These are phyloP conservation scores for Acanthoscelides obtectus DNA, from an alignment of 2,888 invertebrate species.

Conservation along the genomic window DNA sequence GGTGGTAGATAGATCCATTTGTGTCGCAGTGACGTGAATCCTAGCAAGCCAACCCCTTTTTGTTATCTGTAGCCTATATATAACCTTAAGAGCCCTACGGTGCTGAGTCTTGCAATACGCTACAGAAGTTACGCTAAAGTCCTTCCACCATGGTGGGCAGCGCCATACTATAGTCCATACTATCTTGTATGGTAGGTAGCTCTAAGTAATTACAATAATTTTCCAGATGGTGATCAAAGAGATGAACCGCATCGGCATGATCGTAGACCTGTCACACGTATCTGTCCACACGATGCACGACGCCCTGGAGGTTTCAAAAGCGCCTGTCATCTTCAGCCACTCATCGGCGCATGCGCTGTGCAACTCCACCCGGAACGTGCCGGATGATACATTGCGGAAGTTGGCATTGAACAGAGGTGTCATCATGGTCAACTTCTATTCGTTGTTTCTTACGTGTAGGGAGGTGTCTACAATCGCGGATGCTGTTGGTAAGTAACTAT, in stretches of 20 bases:
- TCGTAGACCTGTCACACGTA: slow-evolving; percentile 80
- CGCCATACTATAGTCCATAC: too few relatives aligned
- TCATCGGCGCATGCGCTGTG: slow-evolving; percentile 77
- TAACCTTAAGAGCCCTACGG: too few relatives aligned
- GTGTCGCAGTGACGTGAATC: too few relatives aligned
- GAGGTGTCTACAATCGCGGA: slow-evolving; percentile 71
- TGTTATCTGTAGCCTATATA: too few relatives aligned
- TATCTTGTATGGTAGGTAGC: too few relatives aligned
- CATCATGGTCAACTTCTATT: slow-evolving; percentile 85
- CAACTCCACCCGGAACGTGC: slow-evolving; percentile 77
- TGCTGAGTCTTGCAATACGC: too few relatives aligned
- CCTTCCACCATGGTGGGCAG: neutral
- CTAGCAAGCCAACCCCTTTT: too few relatives aligned
- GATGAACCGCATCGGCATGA: slow-evolving; percentile 87
- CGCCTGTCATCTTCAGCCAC: slow-evolving; percentile 84
- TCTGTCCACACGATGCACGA: slow-evolving; percentile 77
- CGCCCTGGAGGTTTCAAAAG: slow-evolving; percentile 68
- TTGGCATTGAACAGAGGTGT: slow-evolving; percentile 76
- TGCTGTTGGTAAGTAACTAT: slow-evolving; percentile 64
- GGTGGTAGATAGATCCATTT: too few relatives aligned
- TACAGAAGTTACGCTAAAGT: too few relatives aligned
- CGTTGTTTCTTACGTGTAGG: slow-evolving; percentile 69
- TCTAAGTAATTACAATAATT: slow-evolving; percentile 6
- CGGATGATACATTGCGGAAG: slow-evolving; percentile 67
- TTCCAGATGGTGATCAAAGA: slow-evolving; percentile 73